A percentile compares a stretch with the other conserved stretches of the same genome.
phyloP scores from a whole-genome alignment of 2,888 invertebrate genomes.

The Oligia latruncula region DNA sequence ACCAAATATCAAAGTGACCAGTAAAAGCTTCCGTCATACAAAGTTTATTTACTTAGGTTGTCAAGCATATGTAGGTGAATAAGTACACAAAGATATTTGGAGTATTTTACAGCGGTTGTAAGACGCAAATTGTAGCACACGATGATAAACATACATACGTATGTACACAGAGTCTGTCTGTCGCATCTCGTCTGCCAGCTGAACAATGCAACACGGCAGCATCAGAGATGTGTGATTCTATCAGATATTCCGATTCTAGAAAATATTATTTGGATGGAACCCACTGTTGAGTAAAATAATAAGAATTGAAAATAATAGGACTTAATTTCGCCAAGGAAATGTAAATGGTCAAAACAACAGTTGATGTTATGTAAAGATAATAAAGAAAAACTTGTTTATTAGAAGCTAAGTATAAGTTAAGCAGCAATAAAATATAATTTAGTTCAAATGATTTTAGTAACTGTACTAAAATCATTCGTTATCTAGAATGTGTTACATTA shows the following conservation, averaged over 20 bases:
- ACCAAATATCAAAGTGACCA: background rate
- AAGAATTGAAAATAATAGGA: background rate
- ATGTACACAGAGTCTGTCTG: slow-evolving; percentile 47
- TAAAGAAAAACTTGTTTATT: background rate
- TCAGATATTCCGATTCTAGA: slow-evolving; percentile 28
- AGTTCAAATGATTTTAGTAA: background rate
- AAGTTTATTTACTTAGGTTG: slow-evolving; percentile 12
- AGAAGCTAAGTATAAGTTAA: background rate
- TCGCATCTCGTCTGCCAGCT: slow-evolving; percentile 54
- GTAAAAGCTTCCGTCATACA: slow-evolving; percentile 13
- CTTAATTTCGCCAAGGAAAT: background rate
- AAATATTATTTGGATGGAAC: slow-evolving; percentile 14
- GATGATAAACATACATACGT: slow-evolving; percentile 34
- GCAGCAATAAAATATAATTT: background rate
- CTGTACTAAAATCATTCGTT: no score
- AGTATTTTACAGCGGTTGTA: slow-evolving; percentile 25
- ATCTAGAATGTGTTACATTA: no score
- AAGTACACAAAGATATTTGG: slow-evolving; percentile 31
- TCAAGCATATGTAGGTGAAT: slow-evolving; percentile 7
- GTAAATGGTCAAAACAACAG: background rate
- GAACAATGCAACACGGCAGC: slow-evolving; percentile 45
- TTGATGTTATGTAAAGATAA: background rate
- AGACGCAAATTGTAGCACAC: slow-evolving; percentile 44
- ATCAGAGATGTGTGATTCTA: slow-evolving; percentile 29
- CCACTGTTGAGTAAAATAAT: background rate